phyloP scores from a whole-genome alignment of 37 sponge, comb jelly and placozoan genomes.

The Diacarnus erythraeanus region DNA sequence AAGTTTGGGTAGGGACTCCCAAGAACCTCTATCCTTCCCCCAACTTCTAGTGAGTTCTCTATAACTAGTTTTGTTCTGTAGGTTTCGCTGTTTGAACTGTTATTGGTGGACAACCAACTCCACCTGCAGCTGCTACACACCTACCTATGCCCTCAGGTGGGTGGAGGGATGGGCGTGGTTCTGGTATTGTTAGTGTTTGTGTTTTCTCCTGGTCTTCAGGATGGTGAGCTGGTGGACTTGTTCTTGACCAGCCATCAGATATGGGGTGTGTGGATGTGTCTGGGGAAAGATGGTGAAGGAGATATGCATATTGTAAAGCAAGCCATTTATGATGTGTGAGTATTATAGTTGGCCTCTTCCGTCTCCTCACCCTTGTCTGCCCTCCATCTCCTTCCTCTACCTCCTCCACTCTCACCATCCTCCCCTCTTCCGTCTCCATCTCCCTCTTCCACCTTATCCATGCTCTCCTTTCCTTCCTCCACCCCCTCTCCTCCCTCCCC shows the following conservation, averaged over 20 bases:
- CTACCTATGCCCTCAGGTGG: slow-evolving; percentile 15
- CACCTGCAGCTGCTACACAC: slow-evolving; percentile 12
- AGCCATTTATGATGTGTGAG: slow-evolving; percentile 27
- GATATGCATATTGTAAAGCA: slow-evolving; percentile 16
- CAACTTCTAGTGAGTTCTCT: no score
- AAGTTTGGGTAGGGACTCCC: neutral
- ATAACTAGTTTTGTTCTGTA: neutral
- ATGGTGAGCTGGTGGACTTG: slow-evolving; percentile 24
- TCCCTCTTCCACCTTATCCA: neutral
- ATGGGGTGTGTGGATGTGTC: slow-evolving; percentile 38
- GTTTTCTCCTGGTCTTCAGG: slow-evolving; percentile 1
- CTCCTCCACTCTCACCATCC: neutral
- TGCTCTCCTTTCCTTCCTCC: neutral
- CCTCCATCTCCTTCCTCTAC: neutral
- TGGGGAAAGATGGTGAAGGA: slow-evolving; percentile 2
- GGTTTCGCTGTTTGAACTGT: slow-evolving; percentile 40
- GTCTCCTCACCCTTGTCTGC: neutral
- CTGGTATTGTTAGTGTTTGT: no score
- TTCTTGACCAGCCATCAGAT: slow-evolving; percentile 11
- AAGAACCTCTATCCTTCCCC: neutral
- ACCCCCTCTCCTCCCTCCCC: neutral
- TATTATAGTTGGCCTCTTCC: neutral
- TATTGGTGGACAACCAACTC: slow-evolving; percentile 43
- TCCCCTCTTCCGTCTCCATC: neutral
- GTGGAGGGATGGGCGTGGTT: slow-evolving; percentile 2